A percentile compares a stretch with the other conserved stretches of the same genome.
Evolutionary conservation across 1,140 invertebrate species (phyloP).

Genomic region (Diorhabda elongata): DNA sequence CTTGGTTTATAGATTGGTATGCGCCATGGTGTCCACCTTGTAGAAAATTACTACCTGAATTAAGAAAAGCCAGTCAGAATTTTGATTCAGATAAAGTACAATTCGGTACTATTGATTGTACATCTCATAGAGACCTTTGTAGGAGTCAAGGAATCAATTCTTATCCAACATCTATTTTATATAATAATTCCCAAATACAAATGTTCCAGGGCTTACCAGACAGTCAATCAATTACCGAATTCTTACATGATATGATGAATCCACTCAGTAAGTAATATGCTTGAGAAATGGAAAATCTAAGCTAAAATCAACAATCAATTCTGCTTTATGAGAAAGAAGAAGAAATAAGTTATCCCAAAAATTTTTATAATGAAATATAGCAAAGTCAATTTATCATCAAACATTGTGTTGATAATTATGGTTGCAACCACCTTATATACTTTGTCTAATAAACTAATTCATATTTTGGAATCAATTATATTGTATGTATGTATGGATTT

Average conservation of each 20-base stretch:
- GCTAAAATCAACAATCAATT: neutral
- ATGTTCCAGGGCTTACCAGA: conserved; percentile 61
- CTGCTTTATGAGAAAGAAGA: neutral
- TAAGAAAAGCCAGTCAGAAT: conserved; percentile 62
- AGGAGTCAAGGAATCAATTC: conserved; percentile 61
- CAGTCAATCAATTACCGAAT: conserved; percentile 61
- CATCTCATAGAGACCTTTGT: conserved; percentile 53
- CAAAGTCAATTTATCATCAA: too few relatives aligned
- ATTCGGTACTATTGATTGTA: conserved; percentile 67
- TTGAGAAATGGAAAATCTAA: too few relatives aligned
- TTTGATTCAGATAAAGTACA: conserved; percentile 51
- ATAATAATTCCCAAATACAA: conserved; percentile 59
- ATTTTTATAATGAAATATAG: too few relatives aligned
- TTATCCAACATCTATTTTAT: conserved; percentile 72
- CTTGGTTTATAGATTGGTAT: conserved; percentile 77
- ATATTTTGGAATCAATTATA: too few relatives aligned
- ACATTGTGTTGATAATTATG: too few relatives aligned
- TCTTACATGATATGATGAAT: conserved; percentile 59
- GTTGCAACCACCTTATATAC: too few relatives aligned
- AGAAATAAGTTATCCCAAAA: too few relatives aligned
- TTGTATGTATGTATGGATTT: too few relatives aligned
- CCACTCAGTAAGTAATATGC: conserved; percentile 46
- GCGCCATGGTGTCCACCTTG: conserved; percentile 85
- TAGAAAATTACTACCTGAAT: conserved; percentile 66
- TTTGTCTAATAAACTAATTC: too few relatives aligned